Evolutionary conservation across 2,113 vertebrate species (phyloP).

Genomic region (Rhea pennata): DNA sequence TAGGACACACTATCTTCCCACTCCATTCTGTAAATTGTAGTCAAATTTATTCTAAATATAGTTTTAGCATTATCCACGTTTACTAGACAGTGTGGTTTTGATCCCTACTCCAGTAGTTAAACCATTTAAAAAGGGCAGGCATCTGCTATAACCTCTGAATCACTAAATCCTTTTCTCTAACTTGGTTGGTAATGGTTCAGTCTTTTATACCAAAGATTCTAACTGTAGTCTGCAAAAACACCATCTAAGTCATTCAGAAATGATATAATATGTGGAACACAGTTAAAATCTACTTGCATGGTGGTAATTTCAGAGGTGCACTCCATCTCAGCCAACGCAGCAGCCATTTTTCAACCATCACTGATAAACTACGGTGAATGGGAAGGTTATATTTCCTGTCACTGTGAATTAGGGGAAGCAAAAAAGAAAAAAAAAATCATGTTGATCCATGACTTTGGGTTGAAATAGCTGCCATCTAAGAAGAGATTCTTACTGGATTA

Average conservation of each 20-base stretch:
- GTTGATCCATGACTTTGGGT: neutral
- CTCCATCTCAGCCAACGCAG: neutral
- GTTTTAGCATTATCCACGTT: neutral
- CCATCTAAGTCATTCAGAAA: neutral
- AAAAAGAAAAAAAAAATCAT: neutral
- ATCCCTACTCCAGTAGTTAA: neutral
- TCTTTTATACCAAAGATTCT: neutral
- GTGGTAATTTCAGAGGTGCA: neutral
- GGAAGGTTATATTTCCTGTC: neutral
- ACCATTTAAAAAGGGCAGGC: neutral
- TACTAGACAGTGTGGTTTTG: neutral
- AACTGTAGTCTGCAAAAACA: neutral
- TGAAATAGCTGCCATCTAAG: neutral
- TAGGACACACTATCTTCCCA: rapidly evolving
- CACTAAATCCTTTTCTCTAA: neutral
- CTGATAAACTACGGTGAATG: neutral
- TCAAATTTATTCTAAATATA: neutral
- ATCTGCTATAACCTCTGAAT: neutral
- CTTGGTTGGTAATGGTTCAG: neutral
- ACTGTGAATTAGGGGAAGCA: neutral
- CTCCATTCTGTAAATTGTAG: neutral
- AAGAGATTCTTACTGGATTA: neutral
- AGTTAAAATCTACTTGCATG: neutral
- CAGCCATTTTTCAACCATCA: neutral
- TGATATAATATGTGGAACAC: neutral